Percentiles rank a stretch among this genome's conserved stretches.
phyloP scores from a whole-genome alignment of 1,140 invertebrate species.

The Cotesia vestalis region DNA sequence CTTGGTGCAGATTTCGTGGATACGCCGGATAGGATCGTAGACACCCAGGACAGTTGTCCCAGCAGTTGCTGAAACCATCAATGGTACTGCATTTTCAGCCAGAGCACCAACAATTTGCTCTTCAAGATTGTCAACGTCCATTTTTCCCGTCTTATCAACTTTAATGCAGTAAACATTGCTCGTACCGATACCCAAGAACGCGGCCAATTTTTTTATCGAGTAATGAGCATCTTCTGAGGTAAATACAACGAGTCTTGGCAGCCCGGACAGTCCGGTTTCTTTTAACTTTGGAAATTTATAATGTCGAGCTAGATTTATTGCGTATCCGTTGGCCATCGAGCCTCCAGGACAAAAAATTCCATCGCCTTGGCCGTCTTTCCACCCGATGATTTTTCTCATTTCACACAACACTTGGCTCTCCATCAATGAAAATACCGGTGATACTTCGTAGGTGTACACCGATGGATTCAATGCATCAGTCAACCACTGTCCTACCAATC shows the following conservation, averaged over 20 bases:
- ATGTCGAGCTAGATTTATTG: constrained; percentile 88
- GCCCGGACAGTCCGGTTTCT: constrained; percentile 74
- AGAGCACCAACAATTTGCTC: constrained; percentile 74
- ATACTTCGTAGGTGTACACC: constrained; percentile 92
- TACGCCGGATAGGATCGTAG: constrained; percentile 85
- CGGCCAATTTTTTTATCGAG: constrained; percentile 87
- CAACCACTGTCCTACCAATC: constrained; percentile 84
- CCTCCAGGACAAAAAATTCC: constrained; percentile 96
- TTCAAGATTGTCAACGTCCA: constrained; percentile 78
- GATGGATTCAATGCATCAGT: constrained; percentile 87
- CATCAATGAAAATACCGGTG: constrained; percentile 88
- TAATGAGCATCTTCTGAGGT: constrained; percentile 94
- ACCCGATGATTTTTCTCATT: constrained; percentile 90
- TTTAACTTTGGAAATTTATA: constrained; percentile 66
- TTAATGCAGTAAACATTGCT: constrained; percentile 80
- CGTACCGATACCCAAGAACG: constrained; percentile 80
- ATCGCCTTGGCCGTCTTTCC: constrained; percentile 75
- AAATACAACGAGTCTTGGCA: constrained; percentile 78
- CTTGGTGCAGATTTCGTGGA: constrained; percentile 84
- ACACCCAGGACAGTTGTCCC: constrained; percentile 88
- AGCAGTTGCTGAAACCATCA: constrained; percentile 91
- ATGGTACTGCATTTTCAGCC: constrained; percentile 75
- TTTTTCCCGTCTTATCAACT: constrained; percentile 79
- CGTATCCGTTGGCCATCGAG: constrained; percentile 94
- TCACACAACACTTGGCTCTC: constrained; percentile 81